Conservation (phyloP, 2,797 vertebrate species). For the Rallus crepitans region DNA sequence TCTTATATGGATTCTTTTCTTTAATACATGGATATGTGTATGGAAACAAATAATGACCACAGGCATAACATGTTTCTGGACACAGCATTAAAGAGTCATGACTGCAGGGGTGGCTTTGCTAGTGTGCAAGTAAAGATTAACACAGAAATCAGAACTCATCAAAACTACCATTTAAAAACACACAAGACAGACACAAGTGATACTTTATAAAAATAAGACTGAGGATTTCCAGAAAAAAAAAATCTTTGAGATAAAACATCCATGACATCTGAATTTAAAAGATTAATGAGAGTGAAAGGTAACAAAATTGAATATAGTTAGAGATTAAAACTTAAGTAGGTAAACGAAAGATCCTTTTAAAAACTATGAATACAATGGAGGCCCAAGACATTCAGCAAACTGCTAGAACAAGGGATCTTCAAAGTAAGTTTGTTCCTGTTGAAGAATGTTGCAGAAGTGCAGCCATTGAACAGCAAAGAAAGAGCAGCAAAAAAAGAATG, state of each 20-base stretch:
- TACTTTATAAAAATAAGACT: neutral
- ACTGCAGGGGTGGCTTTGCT: neutral
- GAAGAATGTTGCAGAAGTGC: neutral
- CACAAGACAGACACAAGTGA: neutral
- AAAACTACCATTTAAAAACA: conserved; percentile 33
- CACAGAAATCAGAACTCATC: neutral
- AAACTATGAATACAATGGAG: neutral
- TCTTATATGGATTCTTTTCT: neutral
- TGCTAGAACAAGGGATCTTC: conserved; percentile 19
- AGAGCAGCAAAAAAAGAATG: neutral
- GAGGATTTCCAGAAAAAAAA: neutral
- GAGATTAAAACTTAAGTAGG: neutral
- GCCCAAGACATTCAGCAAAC: neutral
- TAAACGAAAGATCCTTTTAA: neutral
- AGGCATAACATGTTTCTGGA: neutral
- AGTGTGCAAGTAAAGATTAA: conserved; percentile 16
- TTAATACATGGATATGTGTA: neutral
- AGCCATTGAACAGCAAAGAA: no score
- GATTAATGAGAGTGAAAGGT: neutral
- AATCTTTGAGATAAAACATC: neutral
- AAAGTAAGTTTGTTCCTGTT: neutral
- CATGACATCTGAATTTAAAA: neutral
- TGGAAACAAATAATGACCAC: neutral
- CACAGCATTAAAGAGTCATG: neutral
- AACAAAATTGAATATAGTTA: conserved; percentile 10